phyloP scores from a whole-genome alignment of 2,113 vertebrate genomes.

The Tragulus kanchil region DNA sequence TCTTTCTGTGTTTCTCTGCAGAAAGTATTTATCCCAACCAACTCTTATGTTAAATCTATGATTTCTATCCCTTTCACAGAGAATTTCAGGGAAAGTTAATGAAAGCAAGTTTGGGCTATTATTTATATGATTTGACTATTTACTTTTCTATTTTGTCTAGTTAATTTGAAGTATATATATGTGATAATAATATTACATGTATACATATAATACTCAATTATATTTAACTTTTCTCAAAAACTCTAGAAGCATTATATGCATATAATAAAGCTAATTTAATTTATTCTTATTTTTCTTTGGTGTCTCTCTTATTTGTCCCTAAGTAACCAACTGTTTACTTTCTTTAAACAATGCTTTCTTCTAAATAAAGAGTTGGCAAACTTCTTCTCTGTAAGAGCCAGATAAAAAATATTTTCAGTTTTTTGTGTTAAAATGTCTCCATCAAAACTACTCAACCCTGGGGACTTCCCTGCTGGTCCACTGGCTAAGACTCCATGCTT shows the following conservation, averaged over 20 bases:
- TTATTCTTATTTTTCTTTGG: background rate
- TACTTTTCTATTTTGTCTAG: background rate
- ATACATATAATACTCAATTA: background rate
- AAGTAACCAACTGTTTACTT: background rate
- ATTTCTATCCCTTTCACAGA: background rate
- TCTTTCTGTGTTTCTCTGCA: background rate
- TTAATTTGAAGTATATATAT: background rate
- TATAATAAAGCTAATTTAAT: constrained; percentile 19
- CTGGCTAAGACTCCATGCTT: background rate
- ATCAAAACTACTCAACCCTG: background rate
- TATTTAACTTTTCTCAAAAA: constrained; percentile 29
- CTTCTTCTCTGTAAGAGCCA: background rate
- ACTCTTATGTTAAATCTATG: background rate
- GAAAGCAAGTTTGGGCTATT: background rate
- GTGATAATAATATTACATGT: background rate
- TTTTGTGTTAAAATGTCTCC: background rate
- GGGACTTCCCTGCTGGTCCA: background rate
- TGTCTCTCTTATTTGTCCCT: background rate
- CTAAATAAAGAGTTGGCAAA: background rate
- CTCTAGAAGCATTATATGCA: background rate
- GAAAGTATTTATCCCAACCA: background rate
- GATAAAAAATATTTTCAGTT: constrained; percentile 1
- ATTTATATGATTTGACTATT: background rate
- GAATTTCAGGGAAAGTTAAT: background rate
- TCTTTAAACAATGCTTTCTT: constrained; percentile 16